Conservation (phyloP, 1,140 invertebrate species). For the Drosophila pectinifera region DNA sequence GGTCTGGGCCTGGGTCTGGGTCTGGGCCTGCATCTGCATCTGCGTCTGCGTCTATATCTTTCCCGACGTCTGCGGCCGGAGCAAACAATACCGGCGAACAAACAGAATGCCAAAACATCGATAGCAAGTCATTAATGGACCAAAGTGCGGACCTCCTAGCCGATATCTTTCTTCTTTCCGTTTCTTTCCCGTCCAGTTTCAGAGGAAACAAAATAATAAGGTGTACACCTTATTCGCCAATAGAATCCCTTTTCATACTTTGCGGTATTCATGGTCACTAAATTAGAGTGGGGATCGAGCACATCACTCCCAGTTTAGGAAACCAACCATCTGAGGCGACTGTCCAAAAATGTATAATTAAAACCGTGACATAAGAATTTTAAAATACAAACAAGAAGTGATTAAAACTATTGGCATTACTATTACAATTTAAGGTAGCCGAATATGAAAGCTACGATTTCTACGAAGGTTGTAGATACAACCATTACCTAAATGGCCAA, state of each 20-base stretch:
- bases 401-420: background rate
- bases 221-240: too few species aligned
- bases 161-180: background rate
- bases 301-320: too few species aligned
- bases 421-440: too few species aligned
- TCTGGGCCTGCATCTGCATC: background rate
- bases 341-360: too few species aligned
- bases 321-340: too few species aligned
- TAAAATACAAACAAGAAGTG: too few species aligned
- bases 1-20: conserved; percentile 35
- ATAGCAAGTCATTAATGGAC: conserved; percentile 79
- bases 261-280: background rate
- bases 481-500: too few species aligned
- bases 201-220: background rate
- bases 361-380: too few species aligned
- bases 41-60: conserved; percentile 40
- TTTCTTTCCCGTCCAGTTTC: background rate
- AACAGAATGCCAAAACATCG: conserved; percentile 78
- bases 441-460: too few species aligned
- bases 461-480: background rate
- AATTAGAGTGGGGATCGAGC: too few species aligned
- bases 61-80: conserved; percentile 39
- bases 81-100: conserved; percentile 65
- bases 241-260: background rate
- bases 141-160: conserved; percentile 45